phyloP scores from a whole-genome alignment of 2,888 invertebrate genomes.

The Pyrrhia umbra region DNA sequence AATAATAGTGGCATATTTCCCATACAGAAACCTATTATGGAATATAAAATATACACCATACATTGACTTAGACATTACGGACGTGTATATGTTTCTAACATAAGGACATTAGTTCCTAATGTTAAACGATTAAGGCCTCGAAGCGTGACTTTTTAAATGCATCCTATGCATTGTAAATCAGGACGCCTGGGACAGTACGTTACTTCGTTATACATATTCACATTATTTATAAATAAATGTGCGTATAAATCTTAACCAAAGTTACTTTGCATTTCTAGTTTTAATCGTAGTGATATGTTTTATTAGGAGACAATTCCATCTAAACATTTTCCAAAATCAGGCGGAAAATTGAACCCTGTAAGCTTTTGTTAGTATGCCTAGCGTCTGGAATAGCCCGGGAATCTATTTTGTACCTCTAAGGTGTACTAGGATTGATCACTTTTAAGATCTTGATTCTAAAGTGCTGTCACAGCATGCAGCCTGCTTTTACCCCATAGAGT shows the following conservation, averaged over 20 bases:
- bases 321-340: constrained; percentile 71
- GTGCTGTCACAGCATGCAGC: constrained; percentile 93
- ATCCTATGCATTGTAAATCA: constrained; percentile 50
- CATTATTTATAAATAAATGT: constrained; percentile 44
- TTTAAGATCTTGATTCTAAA: constrained; percentile 41
- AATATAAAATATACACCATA: constrained; percentile 39
- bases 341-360: constrained; percentile 74
- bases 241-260: constrained; percentile 48
- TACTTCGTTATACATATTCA: constrained; percentile 30
- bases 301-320: constrained; percentile 67
- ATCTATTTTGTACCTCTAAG: constrained; percentile 48
- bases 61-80: constrained; percentile 68
- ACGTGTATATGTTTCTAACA: constrained; percentile 56
- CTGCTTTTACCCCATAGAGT: constrained; percentile 94
- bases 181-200: constrained; percentile 25
- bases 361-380: constrained; percentile 46
- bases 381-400: constrained; percentile 39
- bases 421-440: constrained; percentile 49
- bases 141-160: constrained; percentile 48
- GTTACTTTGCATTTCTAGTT: constrained; percentile 48
- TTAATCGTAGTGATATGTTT: constrained; percentile 78
- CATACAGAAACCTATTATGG: constrained; percentile 9
- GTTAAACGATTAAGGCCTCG: constrained; percentile 55
- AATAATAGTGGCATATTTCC: constrained; percentile 47
- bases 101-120: constrained; percentile 30